These are phyloP conservation scores for Pseudococcus viburni DNA, from an alignment of 2,888 invertebrate species.

Conservation along the genomic window DNA sequence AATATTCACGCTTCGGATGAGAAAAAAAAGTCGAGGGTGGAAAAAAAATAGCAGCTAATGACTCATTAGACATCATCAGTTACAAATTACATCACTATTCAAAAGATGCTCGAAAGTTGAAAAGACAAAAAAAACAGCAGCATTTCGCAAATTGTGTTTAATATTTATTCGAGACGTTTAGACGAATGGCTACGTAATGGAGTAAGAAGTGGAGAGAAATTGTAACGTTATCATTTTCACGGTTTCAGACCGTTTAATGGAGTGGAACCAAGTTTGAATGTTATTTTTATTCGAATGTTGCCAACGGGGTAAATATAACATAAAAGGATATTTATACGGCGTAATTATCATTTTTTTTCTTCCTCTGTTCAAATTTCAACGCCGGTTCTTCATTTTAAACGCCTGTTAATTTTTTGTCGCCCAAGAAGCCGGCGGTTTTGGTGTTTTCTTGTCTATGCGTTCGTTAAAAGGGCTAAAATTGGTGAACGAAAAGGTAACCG, in stretches of 20 bases:
- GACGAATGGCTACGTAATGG: conserved; percentile 25
- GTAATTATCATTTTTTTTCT: conserved; percentile 57
- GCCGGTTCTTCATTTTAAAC: not conserved
- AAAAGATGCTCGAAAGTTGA: conserved; percentile 55
- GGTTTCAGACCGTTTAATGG: conserved; percentile 62
- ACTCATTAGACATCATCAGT: conserved; percentile 56
- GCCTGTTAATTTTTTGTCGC: conserved; percentile 33
- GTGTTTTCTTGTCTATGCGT: not conserved
- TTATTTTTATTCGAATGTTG: conserved; percentile 60
- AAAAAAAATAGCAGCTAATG: conserved; percentile 16
- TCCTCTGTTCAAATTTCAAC: conserved; percentile 13
- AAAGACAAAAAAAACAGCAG: conserved; percentile 37
- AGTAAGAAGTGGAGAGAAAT: conserved; percentile 33
- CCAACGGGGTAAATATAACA: conserved; percentile 49
- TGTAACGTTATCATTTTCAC: conserved; percentile 60
- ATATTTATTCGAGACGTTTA: conserved; percentile 46
- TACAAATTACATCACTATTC: conserved; percentile 51
- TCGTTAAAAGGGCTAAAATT: not conserved
- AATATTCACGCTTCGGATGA: not conserved
- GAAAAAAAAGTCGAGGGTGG: not conserved
- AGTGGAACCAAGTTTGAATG: conserved; percentile 50
- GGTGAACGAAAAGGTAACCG: conserved; percentile 25
- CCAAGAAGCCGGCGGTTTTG: not conserved
- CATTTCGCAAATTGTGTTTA: conserved; percentile 44
- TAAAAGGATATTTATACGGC: conserved; percentile 50